Evolutionary conservation across 2,888 invertebrate genomes (phyloP), one percentile per base, ranked within the genome.

Genomic region (Ormia ochracea): DNA sequence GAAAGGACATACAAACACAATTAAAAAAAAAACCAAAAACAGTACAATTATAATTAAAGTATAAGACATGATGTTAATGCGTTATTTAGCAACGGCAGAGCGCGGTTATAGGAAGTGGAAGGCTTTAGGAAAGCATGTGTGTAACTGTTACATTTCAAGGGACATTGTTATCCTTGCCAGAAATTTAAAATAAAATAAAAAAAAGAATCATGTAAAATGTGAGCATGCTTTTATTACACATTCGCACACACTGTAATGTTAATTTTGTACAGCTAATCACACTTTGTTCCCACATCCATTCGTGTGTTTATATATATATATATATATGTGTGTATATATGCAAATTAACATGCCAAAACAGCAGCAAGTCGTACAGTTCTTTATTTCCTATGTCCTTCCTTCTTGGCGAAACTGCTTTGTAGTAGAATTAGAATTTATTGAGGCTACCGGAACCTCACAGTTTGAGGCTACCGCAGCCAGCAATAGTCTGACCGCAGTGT

Each of bases 11-110:
- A 3, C 21, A n/a, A 58, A 38, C 17, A 12, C 0, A 33, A 5
- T 17, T 6, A 23, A 41, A 56, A 33, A 52, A 28, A 14, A 45
- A 31, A 61, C 14, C 65, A 43, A 9, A 50, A 65, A 63, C 23
- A 14, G 38, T 56, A 61, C 45, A 80, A 66, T 72, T 75, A 72
- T 82, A 81, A 83, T 81, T 83, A 81, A 61, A 43, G 68, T 78
- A 83, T 81, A 81, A 83, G 81, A 82, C 81, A 76, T 70, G 82
- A 68, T 82, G 81, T 82, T 82, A 83, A 83, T 81, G 66, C 83
- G 81, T 83, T 84, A 83, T 83, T 84, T 84, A 82, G 82, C 76
- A 81, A 63, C 69, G 69, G 63, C 65, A 82, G 58, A 75, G 19
- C 10, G 45, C 36, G 21, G 10, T 59, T 50, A 19, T 7, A 28